Conservation (phyloP, 2,797 vertebrate genomes). For the Gobio occitaniae region DNA sequence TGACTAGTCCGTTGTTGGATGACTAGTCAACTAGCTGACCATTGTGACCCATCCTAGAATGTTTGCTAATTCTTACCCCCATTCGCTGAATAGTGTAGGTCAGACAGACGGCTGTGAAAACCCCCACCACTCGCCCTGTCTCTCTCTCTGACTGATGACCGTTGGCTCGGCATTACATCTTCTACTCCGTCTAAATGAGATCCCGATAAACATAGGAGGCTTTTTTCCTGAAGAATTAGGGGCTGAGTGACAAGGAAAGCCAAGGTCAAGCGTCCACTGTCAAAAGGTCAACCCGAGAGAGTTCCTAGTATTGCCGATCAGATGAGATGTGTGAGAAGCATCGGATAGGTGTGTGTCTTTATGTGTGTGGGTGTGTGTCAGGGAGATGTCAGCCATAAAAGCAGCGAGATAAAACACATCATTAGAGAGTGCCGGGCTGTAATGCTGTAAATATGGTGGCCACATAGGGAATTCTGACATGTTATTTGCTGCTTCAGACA, state of each 20-base stretch:
- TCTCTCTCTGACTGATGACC: constrained; percentile 31
- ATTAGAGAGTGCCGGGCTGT: constrained; percentile 48
- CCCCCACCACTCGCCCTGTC: background rate
- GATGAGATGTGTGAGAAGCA: constrained; percentile 24
- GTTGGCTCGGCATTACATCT: background rate
- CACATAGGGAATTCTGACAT: constrained; percentile 51
- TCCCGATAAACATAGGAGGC: constrained; percentile 36
- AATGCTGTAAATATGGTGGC: constrained; percentile 51
- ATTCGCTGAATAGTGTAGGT: constrained; percentile 38
- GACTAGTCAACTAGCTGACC: background rate
- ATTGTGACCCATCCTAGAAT: background rate
- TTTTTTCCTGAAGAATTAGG: constrained; percentile 39
- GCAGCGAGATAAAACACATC: constrained; percentile 48
- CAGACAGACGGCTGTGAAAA: constrained; percentile 33
- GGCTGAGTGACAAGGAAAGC: constrained; percentile 34
- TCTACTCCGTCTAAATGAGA: constrained; percentile 25
- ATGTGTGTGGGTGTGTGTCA: constrained; percentile 6
- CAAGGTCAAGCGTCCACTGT: constrained; percentile 39
- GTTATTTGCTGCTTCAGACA: constrained; percentile 50
- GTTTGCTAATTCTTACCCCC: background rate
- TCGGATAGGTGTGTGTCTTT: background rate
- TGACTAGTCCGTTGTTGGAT: background rate
- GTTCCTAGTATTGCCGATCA: constrained; percentile 9
- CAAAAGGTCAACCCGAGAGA: constrained; percentile 33
- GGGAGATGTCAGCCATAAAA: constrained; percentile 34